Base-by-base conservation (phyloP, 2,113 vertebrate genomes). In the Heterochromis multidens region DNA sequence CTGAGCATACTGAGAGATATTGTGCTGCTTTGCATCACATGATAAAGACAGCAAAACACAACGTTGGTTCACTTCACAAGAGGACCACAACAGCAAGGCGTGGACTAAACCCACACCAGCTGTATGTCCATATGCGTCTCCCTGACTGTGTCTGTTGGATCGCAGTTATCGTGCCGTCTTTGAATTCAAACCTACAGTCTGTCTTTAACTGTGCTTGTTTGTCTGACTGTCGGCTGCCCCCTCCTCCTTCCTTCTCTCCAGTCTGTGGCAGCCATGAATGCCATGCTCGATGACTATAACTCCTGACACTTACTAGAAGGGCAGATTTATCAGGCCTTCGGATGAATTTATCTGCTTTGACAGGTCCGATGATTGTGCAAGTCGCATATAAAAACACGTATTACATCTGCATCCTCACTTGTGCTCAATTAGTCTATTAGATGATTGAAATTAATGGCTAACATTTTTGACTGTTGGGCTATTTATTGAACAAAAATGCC, bases 41-140 rank as follows among this genome's bases (percentile, higher is more conserved):
- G 72, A 91, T 79, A 74, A 90, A 87, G n/a, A 40, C 78, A 74
- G 81, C 56, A 79, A 74, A 87, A 88, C 80, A 52, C 65, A 57
- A 67, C 12, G 6, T 13, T 23, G 33, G 58, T 63, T 83, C 62
- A n/a, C 63, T 80, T 70, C 49, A 70, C 60, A 21, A 37, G 54
- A 67, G 10, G 56, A 49, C 63, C 33, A 40, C 78, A 67, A 67
- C 85, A 65, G 77, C 52, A 23, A 83, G 7, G 59, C 35, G 67
- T 86, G 59, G 63, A 78, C 37, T 23, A 16, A 81, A 57, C 84
- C 59, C 43, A 65, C 52, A 46, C 10, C 80, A 86, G 88, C 84
- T 85, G 81, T 27, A 54, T 49, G 80, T 87, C 63, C 56, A 37
- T 49, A 86, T 46, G 49, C 14, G 4, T 80, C 59, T 85, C 58